Conservation (phyloP, 2,113 vertebrate species). For the Notarius quadriscutis region DNA sequence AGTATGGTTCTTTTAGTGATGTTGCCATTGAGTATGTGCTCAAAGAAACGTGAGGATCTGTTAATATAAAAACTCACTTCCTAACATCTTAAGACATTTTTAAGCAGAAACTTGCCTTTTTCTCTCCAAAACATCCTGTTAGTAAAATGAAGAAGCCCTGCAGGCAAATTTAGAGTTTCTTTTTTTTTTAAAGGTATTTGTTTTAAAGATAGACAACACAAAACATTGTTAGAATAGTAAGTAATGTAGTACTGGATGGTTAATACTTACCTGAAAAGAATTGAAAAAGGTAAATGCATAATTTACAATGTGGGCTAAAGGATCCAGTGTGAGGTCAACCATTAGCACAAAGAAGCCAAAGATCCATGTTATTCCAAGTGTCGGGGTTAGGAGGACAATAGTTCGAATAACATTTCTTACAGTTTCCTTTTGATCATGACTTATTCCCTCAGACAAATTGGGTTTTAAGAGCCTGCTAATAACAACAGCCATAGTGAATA, state of each 20-base stretch:
- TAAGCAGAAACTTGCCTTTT: slow-evolving; percentile 60
- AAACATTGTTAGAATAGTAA: slow-evolving; percentile 8
- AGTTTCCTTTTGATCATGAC: slow-evolving; percentile 60
- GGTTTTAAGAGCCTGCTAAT: slow-evolving; percentile 83
- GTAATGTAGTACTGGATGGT: not conserved
- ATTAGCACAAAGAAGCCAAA: slow-evolving; percentile 64
- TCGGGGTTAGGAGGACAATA: slow-evolving; percentile 71
- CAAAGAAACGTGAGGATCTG: not conserved
- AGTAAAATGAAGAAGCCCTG: slow-evolving; percentile 77
- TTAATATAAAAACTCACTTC: not conserved
- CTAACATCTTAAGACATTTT: not conserved
- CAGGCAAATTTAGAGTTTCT: not conserved
- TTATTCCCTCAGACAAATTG: not conserved
- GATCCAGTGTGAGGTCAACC: slow-evolving; percentile 48
- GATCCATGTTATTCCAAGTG: slow-evolving; percentile 75
- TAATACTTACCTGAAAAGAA: slow-evolving; percentile 70
- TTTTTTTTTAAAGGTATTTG: not conserved
- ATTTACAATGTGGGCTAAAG: slow-evolving; percentile 9
- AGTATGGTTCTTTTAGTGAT: not conserved
- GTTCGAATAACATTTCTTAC: slow-evolving; percentile 66
- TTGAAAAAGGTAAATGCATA: slow-evolving; percentile 70
- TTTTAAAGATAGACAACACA: not conserved
- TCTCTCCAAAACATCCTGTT: slow-evolving; percentile 68
- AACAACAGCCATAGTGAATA: slow-evolving; percentile 80
- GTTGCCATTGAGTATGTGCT: not conserved